Evolutionary conservation across 1,140 invertebrate genomes (phyloP).

Genomic region (Camponotus floridanus): DNA sequence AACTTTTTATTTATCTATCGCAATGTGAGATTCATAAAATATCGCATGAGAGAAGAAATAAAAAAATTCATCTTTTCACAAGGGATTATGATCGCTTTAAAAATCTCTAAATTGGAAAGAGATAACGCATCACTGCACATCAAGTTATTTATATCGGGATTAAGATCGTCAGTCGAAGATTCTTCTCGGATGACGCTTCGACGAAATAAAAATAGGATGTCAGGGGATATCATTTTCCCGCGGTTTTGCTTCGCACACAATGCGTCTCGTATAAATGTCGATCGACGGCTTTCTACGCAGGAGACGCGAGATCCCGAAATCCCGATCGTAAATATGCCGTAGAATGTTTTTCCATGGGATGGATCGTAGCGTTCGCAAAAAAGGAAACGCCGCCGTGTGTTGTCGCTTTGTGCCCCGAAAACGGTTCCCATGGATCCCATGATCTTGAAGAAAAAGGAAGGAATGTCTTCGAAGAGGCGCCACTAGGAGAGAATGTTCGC

Average conservation of each 20-base stretch:
- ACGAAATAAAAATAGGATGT: neutral
- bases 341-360: conserved; percentile 61
- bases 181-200: neutral
- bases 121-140: neutral
- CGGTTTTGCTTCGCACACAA: neutral
- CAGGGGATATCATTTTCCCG: neutral
- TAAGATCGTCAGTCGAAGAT: conserved; percentile 14
- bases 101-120: conserved; percentile 7
- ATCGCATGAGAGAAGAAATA: neutral
- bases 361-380: conserved; percentile 57
- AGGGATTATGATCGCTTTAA: neutral
- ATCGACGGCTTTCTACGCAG: neutral
- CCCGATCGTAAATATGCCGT: neutral
- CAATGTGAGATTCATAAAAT: neutral
- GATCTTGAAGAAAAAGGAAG: conserved; percentile 70
- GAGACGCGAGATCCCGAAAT: neutral
- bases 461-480: conserved; percentile 82
- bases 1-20: conserved; percentile 2
- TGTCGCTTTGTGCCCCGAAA: conserved; percentile 73
- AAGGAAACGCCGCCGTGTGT: conserved; percentile 62
- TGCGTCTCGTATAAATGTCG: conserved; percentile 1
- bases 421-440: conserved; percentile 81
- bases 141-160: conserved; percentile 2
- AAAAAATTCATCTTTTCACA: neutral
- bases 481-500: conserved; percentile 80